phyloP scores from a whole-genome alignment of 2,888 invertebrate genomes.

The Dasypolia templi region DNA sequence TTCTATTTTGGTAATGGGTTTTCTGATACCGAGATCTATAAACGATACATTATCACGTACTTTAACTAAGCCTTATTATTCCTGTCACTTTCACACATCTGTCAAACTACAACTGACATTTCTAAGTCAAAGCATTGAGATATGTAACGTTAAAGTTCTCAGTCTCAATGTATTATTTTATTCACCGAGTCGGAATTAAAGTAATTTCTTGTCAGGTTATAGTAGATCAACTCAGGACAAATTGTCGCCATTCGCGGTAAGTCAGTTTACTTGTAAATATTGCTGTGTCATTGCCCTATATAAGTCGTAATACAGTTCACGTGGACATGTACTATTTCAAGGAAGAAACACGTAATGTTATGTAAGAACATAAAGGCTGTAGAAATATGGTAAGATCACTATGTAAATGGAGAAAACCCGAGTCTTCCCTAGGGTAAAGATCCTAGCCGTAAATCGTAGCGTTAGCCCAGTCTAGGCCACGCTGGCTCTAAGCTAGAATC shows the following conservation, averaged over 20 bases:
- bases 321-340: not conserved
- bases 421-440: conserved; percentile 51
- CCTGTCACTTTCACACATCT: not conserved
- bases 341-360: conserved; percentile 28
- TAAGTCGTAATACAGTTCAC: not conserved
- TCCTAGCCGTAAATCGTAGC: conserved; percentile 48
- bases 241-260: not conserved
- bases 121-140: not conserved
- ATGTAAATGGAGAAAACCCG: conserved; percentile 51
- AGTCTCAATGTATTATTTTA: not conserved
- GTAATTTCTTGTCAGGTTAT: not conserved
- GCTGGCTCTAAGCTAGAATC: conserved; percentile 32
- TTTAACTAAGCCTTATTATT: not conserved
- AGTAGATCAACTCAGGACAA: not conserved
- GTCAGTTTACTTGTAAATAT: not conserved
- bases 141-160: not conserved
- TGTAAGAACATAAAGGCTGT: conserved; percentile 46
- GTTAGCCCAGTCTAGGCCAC: conserved; percentile 37
- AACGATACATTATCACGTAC: not conserved
- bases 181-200: not conserved
- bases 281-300: not conserved
- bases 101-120: not conserved
- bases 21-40: not conserved
- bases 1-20: not conserved
- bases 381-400: conserved; percentile 47